Percentiles rank a stretch among this genome's conserved stretches.
Conservation (phyloP, 37 sponge, comb jelly and placozoan species). For the Chondrilla cf. caribensis region DNA sequence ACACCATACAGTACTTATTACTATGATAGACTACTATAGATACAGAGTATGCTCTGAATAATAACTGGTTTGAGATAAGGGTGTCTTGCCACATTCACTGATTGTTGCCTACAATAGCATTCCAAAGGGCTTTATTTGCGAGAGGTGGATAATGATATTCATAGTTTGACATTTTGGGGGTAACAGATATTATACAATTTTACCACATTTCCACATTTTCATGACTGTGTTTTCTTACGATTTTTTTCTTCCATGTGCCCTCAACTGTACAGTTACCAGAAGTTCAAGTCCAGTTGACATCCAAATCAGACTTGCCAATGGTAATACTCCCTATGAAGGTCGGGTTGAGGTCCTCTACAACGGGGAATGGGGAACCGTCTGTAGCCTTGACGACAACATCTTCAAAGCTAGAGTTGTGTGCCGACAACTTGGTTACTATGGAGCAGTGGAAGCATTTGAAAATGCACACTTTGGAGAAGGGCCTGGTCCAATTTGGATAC, state of each 20-base stretch:
- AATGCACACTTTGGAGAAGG: neutral
- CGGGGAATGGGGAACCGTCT: neutral
- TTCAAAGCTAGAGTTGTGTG: slow-evolving; percentile 5
- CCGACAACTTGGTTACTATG: slow-evolving; percentile 7
- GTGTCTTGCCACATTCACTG: too few relatives aligned
- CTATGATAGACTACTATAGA: too few relatives aligned
- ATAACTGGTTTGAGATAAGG: too few relatives aligned
- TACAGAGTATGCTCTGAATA: too few relatives aligned
- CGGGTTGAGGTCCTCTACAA: neutral
- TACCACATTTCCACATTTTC: neutral
- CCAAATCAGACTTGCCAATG: slow-evolving; percentile 7
- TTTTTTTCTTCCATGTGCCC: neutral
- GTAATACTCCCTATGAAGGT: neutral
- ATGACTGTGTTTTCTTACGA: neutral
- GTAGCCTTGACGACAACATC: neutral
- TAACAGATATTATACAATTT: neutral
- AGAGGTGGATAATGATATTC: too few relatives aligned
- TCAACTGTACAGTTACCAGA: too few relatives aligned
- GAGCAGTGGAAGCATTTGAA: neutral
- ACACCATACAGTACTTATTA: too few relatives aligned
- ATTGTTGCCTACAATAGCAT: too few relatives aligned
- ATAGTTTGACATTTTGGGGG: too few relatives aligned
- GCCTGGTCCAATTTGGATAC: neutral
- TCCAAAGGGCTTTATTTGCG: too few relatives aligned
- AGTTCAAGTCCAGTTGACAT: too few relatives aligned